Percentiles rank a stretch among this genome's conserved stretches.
phyloP scores from a whole-genome alignment of 2,113 vertebrate genomes.

The Ciconia maguari region DNA sequence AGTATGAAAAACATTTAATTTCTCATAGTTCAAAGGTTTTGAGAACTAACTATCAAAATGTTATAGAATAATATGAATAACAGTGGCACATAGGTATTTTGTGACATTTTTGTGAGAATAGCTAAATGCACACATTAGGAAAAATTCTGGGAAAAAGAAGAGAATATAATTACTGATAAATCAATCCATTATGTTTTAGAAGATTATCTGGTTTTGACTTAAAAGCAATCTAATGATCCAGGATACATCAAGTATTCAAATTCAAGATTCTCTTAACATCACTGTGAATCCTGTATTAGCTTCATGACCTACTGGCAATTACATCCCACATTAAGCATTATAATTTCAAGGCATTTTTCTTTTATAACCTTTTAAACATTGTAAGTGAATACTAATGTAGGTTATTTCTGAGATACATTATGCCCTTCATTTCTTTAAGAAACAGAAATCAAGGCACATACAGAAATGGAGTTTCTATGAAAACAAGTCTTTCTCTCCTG shows the following conservation, averaged over 20 bases:
- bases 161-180: conserved; percentile 5
- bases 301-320: conserved; percentile 37
- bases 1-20: background rate
- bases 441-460: background rate
- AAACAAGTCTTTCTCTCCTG: background rate
- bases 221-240: conserved; percentile 24
- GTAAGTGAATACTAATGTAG: background rate
- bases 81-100: background rate
- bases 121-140: background rate
- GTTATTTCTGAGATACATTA: background rate
- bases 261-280: background rate
- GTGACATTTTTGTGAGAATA: background rate
- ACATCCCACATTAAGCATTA: conserved; percentile 2
- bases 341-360: conserved; percentile 17
- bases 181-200: background rate
- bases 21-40: background rate
- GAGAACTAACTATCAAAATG: background rate
- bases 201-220: conserved; percentile 26
- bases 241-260: background rate
- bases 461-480: background rate
- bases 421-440: background rate
- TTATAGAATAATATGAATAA: background rate
- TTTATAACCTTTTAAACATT: background rate
- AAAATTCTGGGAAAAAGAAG: background rate
- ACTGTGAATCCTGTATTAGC: background rate